A percentile compares a stretch with the other conserved stretches of the same genome.
These are phyloP conservation scores for Drosophila peninsularis DNA, from an alignment of 2,888 invertebrate species.

Conservation along the genomic window DNA sequence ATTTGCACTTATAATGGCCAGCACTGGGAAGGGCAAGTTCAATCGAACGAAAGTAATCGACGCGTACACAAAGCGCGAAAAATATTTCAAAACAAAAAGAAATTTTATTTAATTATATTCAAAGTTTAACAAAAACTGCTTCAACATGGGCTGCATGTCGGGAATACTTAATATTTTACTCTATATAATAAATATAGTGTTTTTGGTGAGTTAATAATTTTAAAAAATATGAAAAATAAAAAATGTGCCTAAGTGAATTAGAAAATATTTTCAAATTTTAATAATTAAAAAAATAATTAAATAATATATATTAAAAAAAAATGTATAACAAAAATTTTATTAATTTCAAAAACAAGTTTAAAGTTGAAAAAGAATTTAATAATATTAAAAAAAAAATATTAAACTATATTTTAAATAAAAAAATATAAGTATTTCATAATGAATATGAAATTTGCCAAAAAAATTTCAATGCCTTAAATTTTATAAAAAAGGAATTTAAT, in stretches of 20 bases:
- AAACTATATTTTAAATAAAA: too few relatives aligned
- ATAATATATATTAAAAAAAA: too few relatives aligned
- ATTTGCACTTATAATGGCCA: slow-evolving; percentile 55
- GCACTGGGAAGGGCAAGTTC: slow-evolving; percentile 30
- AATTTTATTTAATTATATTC: slow-evolving; percentile 4
- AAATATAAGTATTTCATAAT: too few relatives aligned
- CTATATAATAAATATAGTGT: slow-evolving; percentile 81
- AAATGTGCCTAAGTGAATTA: background rate
- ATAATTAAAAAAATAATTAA: too few relatives aligned
- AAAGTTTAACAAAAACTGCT: slow-evolving; percentile 19
- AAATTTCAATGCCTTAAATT: too few relatives aligned
- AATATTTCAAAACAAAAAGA: slow-evolving; percentile 2
- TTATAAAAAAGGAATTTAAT: too few relatives aligned
- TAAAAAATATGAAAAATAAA: background rate
- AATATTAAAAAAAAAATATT: too few relatives aligned
- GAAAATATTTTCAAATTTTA: too few relatives aligned
- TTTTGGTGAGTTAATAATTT: slow-evolving; percentile 79
- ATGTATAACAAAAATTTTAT: too few relatives aligned
- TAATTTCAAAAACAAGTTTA: too few relatives aligned
- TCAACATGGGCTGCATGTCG: slow-evolving; percentile 80
- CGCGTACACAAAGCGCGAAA: slow-evolving; percentile 57
- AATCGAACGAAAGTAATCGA: slow-evolving; percentile 69
- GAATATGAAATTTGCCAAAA: too few relatives aligned
- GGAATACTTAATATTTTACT: slow-evolving; percentile 81
- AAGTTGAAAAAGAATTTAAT: too few relatives aligned